Base-by-base conservation (phyloP, 37 sponge, comb jelly and placozoan genomes). In the Spongia lamella region DNA sequence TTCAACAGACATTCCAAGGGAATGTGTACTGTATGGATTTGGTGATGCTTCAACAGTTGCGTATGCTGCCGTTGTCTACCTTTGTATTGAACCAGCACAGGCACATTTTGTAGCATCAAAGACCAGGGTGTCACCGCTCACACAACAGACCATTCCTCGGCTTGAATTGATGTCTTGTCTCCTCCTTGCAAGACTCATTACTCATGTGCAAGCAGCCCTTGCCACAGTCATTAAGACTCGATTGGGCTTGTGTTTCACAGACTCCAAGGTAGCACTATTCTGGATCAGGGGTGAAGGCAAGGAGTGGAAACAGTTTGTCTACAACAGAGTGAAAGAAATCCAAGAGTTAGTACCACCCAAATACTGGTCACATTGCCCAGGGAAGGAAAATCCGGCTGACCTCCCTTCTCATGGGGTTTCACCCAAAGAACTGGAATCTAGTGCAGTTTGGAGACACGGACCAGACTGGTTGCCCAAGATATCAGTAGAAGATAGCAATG, bases 241-340 rank as follows among this genome's bases (percentile, higher is more conserved):
- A n/a, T n/a, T n/a, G n/a, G n/a, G n/a, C n/a, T n/a, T n/a, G n/a
- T 79, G 70, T 38, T 79, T 38, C 32, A 79, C 70, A 16, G 70
- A 79, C 34, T 78, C 79, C 34, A 49, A 78, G 24, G 79, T 78
- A 11, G 56, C 66, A 6, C 68, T 78, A 6, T 66, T 22, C 55
- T 78, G 79, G 79, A 78, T 78, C 56, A 68, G 3, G 36, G 68
- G 68, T 21, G 11, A 3, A 0, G 63, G 27, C n/a, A n/a, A n/a
- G n/a, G n/a, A n/a, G n/a, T n/a, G n/a, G n/a, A n/a, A n/a, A n/a
- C n/a, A n/a, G n/a, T 79, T 79, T 40, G 80, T 79, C 6, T 26
- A 69, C 21, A 79, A 79, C 49, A 25, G 80, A 5, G 70, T 68
- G 4, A 30, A 36, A 3, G 61, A 79, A 20, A 69, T 79, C 52